Evolutionary conservation across 2,888 invertebrate genomes (phyloP).

Genomic region (Phaonia tiefii): DNA sequence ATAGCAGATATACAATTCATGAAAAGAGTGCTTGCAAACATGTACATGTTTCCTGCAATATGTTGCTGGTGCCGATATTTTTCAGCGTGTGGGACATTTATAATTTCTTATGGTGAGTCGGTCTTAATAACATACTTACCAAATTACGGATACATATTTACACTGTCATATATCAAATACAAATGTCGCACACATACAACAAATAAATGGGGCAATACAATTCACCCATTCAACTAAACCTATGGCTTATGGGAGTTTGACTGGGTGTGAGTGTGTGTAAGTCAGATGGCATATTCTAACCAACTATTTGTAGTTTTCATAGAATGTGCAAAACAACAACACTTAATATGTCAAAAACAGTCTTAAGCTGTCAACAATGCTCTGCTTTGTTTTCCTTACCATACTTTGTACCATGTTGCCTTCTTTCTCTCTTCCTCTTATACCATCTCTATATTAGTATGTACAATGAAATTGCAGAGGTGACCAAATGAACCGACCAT

Average conservation of each 20-base stretch:
- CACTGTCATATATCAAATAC: constrained; percentile 13
- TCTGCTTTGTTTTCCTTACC: neutral
- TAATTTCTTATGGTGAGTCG: too few relatives aligned
- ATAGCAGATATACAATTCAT: too few relatives aligned
- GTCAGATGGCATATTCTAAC: neutral
- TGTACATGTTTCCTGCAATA: too few relatives aligned
- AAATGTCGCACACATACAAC: neutral
- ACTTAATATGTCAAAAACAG: constrained; percentile 42
- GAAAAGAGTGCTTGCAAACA: too few relatives aligned
- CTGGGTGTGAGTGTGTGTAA: neutral
- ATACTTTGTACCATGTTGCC: neutral
- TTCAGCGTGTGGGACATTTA: too few relatives aligned
- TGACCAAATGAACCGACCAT: too few relatives aligned
- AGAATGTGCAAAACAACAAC: constrained; percentile 28
- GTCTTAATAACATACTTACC: too few relatives aligned
- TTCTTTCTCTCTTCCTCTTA: neutral
- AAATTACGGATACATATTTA: neutral
- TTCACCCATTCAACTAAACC: too few relatives aligned
- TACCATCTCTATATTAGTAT: neutral
- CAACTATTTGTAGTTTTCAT: constrained; percentile 20
- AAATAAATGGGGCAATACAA: too few relatives aligned
- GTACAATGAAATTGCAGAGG: too few relatives aligned
- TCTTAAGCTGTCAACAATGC: constrained; percentile 39
- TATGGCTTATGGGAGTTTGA: neutral
- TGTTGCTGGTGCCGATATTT: too few relatives aligned